phyloP scores from a whole-genome alignment of 2,113 vertebrate genomes.

The Xenopus tropicalis region UCB_Xtro_10.0 CM004446.2:89244501-89245000 shows the following conservation, averaged over 20 bases:
- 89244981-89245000: not conserved
- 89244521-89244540: no score
- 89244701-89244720: conserved; percentile 18
- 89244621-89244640: not conserved
- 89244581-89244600: not conserved
- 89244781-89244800: conserved; percentile 22
- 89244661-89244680: conserved; percentile 11
- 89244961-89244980: not conserved
- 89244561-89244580: conserved; percentile 19
- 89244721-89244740: not conserved
- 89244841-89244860: not conserved
- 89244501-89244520: no score
- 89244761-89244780: conserved; percentile 17
- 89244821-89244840: conserved; percentile 28
- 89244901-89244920: not conserved
- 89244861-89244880: conserved; percentile 38
- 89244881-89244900: conserved; percentile 1
- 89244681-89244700: conserved; percentile 4
- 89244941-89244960: conserved; percentile 8
- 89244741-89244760: not conserved
- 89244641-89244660: conserved; percentile 18
- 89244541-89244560: conserved; percentile 4
- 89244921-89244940: conserved; percentile 16
- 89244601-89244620: conserved; percentile 7
- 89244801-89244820: conserved; percentile 19